Evolutionary conservation across 2,888 invertebrate genomes (phyloP).

Genomic region (Pantelozetes paolii): DNA sequence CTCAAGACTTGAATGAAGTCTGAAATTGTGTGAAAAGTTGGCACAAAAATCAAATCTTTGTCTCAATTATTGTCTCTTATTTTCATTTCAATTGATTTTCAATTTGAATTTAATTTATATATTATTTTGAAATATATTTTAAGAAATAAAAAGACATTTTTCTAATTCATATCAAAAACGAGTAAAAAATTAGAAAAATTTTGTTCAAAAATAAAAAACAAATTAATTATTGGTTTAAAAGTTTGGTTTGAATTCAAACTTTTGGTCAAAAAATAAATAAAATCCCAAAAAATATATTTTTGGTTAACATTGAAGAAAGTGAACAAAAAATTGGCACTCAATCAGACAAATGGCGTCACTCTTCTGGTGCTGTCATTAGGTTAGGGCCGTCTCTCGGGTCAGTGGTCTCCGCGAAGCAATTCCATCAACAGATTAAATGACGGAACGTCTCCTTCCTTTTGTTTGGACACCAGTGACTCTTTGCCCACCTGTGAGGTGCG

Average conservation of each 20-base stretch:
- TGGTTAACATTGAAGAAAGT: background rate
- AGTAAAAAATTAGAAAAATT: no score
- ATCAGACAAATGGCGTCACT: constrained; percentile 20
- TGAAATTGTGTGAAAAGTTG: background rate
- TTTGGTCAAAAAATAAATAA: background rate
- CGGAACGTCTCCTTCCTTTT: constrained; percentile 81
- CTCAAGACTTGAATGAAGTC: no score
- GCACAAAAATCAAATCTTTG: background rate
- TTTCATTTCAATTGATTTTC: background rate
- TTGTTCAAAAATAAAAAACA: no score
- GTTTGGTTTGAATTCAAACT: no score
- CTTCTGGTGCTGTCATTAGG: background rate
- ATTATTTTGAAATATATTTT: background rate
- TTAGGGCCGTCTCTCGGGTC: background rate
- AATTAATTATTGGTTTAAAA: background rate
- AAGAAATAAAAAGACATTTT: background rate
- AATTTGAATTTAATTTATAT: background rate
- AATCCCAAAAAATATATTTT: background rate
- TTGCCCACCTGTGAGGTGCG: constrained; percentile 92
- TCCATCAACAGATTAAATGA: constrained; percentile 95
- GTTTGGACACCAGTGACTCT: constrained; percentile 79
- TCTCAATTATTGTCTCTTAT: no score
- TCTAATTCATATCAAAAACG: no score
- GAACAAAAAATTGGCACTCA: constrained; percentile 22
- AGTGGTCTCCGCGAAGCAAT: constrained; percentile 82